Percentiles rank a stretch among this genome's conserved stretches.
Evolutionary conservation across 2,888 invertebrate genomes (phyloP).

Genomic region (Phoronis australis): DNA sequence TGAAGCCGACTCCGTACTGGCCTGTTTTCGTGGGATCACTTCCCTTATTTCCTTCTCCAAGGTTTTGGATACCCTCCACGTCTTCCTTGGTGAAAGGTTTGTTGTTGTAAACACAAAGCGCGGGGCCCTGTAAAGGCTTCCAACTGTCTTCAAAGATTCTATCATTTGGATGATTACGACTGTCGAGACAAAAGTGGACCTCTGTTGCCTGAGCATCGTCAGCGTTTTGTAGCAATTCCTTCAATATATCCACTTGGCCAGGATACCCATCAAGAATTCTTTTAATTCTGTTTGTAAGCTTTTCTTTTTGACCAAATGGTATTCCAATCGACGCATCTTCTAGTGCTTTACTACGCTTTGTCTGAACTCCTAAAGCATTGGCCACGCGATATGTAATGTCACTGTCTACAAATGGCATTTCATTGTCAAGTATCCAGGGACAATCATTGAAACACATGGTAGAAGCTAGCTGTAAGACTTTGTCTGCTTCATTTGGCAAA

Average conservation of each 20-base stretch:
- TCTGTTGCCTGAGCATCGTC: slow-evolving; percentile 24
- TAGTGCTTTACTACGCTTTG: slow-evolving; percentile 1
- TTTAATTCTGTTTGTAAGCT: slow-evolving; percentile 29
- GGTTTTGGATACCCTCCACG: slow-evolving; percentile 19
- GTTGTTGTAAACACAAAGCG: slow-evolving; percentile 38
- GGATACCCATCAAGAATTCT: slow-evolving; percentile 26
- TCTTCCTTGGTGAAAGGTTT: slow-evolving; percentile 24
- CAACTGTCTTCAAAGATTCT: slow-evolving; percentile 21
- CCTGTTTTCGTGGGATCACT: slow-evolving; percentile 28
- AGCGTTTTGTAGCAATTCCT: slow-evolving; percentile 29
- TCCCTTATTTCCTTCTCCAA: slow-evolving; percentile 24
- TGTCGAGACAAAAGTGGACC: slow-evolving; percentile 23
- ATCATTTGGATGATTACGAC: no score
- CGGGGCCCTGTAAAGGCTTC: slow-evolving; percentile 39
- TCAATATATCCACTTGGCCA: no score
- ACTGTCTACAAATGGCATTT: slow-evolving; percentile 10
- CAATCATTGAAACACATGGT: no score
- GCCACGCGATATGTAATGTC: slow-evolving; percentile 23
- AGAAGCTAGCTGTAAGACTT: no score
- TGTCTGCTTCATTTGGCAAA: no score
- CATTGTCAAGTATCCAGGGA: no score
- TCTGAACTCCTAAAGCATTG: slow-evolving; percentile 19
- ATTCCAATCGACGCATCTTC: slow-evolving; percentile 13
- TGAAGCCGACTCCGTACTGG: slow-evolving; percentile 34
- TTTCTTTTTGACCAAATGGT: slow-evolving; percentile 41